Percentiles rank a stretch among this genome's conserved stretches.
phyloP scores from a whole-genome alignment of 2,888 invertebrate genomes.

The Gasteruption jaculator region DNA sequence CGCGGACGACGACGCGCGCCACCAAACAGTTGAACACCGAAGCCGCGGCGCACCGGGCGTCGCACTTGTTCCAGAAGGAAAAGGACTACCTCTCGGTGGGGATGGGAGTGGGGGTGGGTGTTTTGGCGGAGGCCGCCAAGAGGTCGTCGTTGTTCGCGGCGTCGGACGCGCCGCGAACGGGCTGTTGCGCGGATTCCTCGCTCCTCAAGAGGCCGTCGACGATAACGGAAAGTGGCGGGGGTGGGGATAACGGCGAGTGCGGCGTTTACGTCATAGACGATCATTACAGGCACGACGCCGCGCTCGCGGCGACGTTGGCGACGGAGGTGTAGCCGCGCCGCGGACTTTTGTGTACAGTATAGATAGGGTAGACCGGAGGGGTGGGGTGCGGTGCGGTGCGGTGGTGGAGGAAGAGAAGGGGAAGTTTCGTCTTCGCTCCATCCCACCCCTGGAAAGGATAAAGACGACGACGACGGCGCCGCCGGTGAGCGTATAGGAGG shows the following conservation, averaged over 20 bases:
- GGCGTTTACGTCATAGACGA: slow-evolving; percentile 73
- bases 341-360: slow-evolving; percentile 1
- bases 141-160: slow-evolving; percentile 49
- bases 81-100: slow-evolving; percentile 49
- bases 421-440: slow-evolving; percentile 1
- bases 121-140: slow-evolving; percentile 52
- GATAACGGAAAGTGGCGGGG: slow-evolving; percentile 32
- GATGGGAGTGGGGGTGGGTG: slow-evolving; percentile 39
- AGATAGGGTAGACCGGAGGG: neutral
- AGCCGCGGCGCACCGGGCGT: slow-evolving; percentile 61
- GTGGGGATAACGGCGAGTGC: slow-evolving; percentile 33
- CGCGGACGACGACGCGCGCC: slow-evolving; percentile 60
- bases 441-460: slow-evolving; percentile 8
- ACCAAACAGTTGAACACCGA: slow-evolving; percentile 85
- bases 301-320: slow-evolving; percentile 59
- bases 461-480: slow-evolving; percentile 2
- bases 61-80: slow-evolving; percentile 56
- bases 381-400: slow-evolving; percentile 1
- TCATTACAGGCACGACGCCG: slow-evolving; percentile 64
- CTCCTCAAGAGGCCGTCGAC: slow-evolving; percentile 64
- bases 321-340: slow-evolving; percentile 66
- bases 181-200: slow-evolving; percentile 59
- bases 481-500: slow-evolving; percentile 1
- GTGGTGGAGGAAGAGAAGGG: neutral
- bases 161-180: slow-evolving; percentile 35